Evolutionary conservation across 2,113 vertebrate species (phyloP).

Genomic region (sheep (Ovis aries)): DNA sequence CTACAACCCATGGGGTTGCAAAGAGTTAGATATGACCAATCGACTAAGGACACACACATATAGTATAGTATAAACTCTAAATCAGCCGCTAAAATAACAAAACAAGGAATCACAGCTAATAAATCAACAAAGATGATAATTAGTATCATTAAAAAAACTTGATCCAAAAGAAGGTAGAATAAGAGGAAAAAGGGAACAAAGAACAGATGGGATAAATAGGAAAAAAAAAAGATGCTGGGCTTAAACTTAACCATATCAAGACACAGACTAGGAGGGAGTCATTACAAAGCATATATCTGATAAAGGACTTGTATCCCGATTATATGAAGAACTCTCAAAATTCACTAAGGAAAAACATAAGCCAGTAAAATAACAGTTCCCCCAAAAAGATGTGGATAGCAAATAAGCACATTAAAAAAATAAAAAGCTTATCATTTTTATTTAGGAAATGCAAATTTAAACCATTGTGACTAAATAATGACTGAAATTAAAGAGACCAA

Average conservation of each 20-base stretch:
- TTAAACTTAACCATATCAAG: background rate
- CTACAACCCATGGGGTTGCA: background rate
- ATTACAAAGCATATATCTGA: background rate
- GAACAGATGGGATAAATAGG: background rate
- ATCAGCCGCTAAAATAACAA: background rate
- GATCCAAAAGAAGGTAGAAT: background rate
- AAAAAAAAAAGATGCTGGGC: background rate
- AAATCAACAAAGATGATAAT: background rate
- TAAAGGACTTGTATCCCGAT: background rate
- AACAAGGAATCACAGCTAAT: background rate
- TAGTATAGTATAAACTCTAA: background rate
- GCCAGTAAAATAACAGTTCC: background rate
- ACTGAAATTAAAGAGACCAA: background rate
- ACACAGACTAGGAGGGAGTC: background rate
- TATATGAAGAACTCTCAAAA: background rate
- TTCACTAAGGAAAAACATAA: background rate
- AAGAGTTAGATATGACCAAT: background rate
- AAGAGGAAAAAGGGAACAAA: background rate
- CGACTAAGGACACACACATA: background rate
- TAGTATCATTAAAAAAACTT: background rate
- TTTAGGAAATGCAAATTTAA: background rate
- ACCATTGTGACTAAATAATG: background rate
- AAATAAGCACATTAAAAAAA: background rate
- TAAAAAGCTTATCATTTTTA: background rate
- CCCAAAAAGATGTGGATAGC: background rate